A percentile compares a stretch with the other conserved stretches of the same genome.
Evolutionary conservation across 1,140 invertebrate species (phyloP).

Genomic region (Aphidius ervi): DNA sequence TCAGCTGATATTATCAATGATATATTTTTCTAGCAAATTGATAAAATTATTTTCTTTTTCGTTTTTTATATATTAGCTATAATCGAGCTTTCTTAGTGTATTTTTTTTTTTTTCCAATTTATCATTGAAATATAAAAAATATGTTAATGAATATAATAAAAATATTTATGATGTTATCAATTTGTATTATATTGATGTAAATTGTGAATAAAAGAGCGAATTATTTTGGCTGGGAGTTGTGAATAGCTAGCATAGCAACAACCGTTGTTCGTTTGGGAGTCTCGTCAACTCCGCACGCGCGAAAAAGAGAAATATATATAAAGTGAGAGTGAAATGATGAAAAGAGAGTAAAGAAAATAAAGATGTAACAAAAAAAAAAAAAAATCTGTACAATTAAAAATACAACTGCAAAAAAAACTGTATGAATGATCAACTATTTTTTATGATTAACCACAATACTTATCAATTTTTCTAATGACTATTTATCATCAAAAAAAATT

Average conservation of each 20-base stretch:
- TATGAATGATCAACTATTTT: neutral
- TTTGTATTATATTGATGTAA: neutral
- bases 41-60: too few relatives aligned
- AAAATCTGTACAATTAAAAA: constrained; percentile 1
- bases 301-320: constrained; percentile 14
- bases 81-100: too few relatives aligned
- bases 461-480: too few relatives aligned
- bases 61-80: too few relatives aligned
- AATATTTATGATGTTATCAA: neutral
- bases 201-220: constrained; percentile 12
- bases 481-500: too few relatives aligned
- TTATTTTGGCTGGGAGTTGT: constrained; percentile 13
- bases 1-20: too few relatives aligned
- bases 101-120: too few relatives aligned
- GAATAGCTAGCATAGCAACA: constrained; percentile 32
- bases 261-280: constrained; percentile 29
- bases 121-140: too few relatives aligned
- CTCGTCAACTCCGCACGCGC: constrained; percentile 27
- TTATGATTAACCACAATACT: neutral
- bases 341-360: constrained; percentile 15
- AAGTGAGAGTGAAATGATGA: constrained; percentile 13
- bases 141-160: too few relatives aligned
- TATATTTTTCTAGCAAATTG: too few relatives aligned
- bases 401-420: neutral
- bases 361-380: neutral